Conservation (phyloP, 2,797 vertebrate genomes). For the Hypotaenidia okinawae region DNA sequence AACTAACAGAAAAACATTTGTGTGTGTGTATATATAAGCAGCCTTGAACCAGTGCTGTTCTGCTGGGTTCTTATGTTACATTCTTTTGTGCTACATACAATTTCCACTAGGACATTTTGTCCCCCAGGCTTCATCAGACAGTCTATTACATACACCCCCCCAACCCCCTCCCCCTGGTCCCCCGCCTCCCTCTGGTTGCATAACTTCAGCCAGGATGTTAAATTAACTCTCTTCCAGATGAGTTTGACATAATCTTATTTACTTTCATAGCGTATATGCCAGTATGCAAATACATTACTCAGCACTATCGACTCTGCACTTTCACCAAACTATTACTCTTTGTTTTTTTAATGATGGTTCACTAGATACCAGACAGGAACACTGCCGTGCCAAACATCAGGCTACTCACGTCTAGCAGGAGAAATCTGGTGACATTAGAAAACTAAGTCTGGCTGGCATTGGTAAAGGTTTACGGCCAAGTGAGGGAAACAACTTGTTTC, state of each 20-base stretch:
- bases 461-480: neutral
- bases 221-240: constrained; percentile 62
- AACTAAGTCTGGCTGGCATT: neutral
- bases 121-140: constrained; percentile 65
- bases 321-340: constrained; percentile 35
- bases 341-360: neutral
- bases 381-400: neutral
- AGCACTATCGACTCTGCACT: constrained; percentile 8
- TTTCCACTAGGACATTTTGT: constrained; percentile 76
- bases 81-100: constrained; percentile 64
- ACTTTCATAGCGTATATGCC: constrained; percentile 5
- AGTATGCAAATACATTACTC: constrained; percentile 45
- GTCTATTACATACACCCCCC: constrained; percentile 14
- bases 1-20: neutral
- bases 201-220: constrained; percentile 65
- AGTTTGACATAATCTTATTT: constrained; percentile 48
- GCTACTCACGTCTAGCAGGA: neutral
- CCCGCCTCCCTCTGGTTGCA: constrained; percentile 51
- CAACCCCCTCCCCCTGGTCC: neutral
- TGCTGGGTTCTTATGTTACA: constrained; percentile 57
- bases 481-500: neutral
- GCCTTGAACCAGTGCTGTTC: constrained; percentile 41
- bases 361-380: constrained; percentile 24
- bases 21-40: constrained; percentile 27
- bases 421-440: neutral